Evolutionary conservation across 2,888 invertebrate species (phyloP), one percentile per base, ranked within the genome.

Genomic region (Cinara cedri): DNA sequence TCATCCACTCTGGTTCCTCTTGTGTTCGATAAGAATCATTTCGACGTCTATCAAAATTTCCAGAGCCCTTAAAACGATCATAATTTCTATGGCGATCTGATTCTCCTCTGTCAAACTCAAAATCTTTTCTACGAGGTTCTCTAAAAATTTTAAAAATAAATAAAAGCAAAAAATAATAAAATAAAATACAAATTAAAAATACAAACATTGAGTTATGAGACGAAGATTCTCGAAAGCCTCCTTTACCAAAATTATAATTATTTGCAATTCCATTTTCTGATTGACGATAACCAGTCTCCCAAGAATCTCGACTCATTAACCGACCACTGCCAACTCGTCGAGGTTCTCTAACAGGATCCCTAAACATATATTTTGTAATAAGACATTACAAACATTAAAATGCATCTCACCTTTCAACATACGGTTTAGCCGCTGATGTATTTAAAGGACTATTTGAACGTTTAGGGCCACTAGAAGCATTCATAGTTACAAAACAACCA

Each of bases 401-500:
- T 1, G 14, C 1, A 70, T 16, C 57, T 68, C 9, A 78, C 78
- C 78, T 78, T 78, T 78, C 78, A 51, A 78, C 72, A 80, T 72
- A 80, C 19, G 54, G 72, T 72, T 72, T 80, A 44, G 55, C 72
- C 44, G 71, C 72, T 55, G 71, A 72, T 72, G 72, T 80, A 72
- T 80, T 72, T 11, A 80, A 70, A 42, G 78, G 78, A 62, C 78
- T 78, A 70, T 78, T 78, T 51, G 78, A 78, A 51, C 78, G 78
- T 70, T 78, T 78, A 42, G 78, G 68, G 4, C 60, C 78, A 70
- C 34, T 78, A 51, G 78, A 42, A 42, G 78, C 78, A 78, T 78
- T 78, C 46, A 70, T 68, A 60, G 78, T 90, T 80, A 94, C 93
- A 83, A 92, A 94, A 87, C 95, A 95, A 80, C 95, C 95, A 16